phyloP scores from a whole-genome alignment of 2,797 vertebrate species.

The Labeo calbasu region DNA sequence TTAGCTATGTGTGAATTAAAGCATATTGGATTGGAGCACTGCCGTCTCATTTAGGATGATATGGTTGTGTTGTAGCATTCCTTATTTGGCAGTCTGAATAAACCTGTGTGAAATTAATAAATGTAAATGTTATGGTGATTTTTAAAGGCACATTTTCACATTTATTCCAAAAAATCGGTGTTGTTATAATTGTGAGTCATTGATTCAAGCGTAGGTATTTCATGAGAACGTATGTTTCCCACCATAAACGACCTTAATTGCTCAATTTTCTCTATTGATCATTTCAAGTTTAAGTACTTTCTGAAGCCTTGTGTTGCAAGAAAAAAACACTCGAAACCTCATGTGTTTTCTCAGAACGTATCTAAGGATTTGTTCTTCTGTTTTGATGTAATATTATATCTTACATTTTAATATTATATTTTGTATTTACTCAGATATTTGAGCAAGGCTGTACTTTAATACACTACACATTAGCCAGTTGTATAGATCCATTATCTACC shows the following conservation, averaged over 20 bases:
- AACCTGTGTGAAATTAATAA: background rate
- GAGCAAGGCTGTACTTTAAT: background rate
- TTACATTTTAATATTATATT: too few species aligned
- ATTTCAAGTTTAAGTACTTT: constrained; percentile 62
- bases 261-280: constrained; percentile 62
- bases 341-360: constrained; percentile 56
- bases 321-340: constrained; percentile 67
- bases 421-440: constrained; percentile 11
- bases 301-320: constrained; percentile 67
- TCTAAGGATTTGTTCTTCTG: background rate
- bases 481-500: background rate
- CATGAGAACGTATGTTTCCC: constrained; percentile 2
- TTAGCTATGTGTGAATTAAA: background rate
- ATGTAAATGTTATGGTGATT: background rate
- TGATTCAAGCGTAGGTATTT: background rate
- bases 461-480: background rate
- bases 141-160: background rate
- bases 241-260: constrained; percentile 64
- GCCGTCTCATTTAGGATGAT: background rate
- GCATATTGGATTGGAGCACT: background rate
- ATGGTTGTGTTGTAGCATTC: background rate
- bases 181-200: background rate
- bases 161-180: background rate
- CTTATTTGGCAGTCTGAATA: background rate
- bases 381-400: background rate